Percentiles rank a stretch among this genome's conserved stretches.
Conservation (phyloP, 2,888 invertebrate species). For the Drosophila barbarae region DNA sequence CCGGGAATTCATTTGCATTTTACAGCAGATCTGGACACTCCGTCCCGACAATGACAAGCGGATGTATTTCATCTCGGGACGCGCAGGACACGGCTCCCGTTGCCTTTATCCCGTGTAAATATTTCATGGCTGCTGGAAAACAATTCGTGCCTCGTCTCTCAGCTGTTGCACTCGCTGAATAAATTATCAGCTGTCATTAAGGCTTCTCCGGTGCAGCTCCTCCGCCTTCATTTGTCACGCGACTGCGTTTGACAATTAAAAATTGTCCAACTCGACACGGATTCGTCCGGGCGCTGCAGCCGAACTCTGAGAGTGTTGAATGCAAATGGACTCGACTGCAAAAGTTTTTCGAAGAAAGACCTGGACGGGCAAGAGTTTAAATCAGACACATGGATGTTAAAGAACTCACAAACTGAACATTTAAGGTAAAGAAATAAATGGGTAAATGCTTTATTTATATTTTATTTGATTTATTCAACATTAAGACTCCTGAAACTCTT, state of each 20-base stretch:
- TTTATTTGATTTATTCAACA: neutral
- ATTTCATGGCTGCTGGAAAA: constrained; percentile 57
- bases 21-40: constrained; percentile 46
- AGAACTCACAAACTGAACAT: neutral
- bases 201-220: constrained; percentile 41
- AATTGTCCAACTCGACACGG: constrained; percentile 55
- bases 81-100: constrained; percentile 31
- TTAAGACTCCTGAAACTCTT: neutral
- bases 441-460: neutral
- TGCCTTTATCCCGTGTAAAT: constrained; percentile 48
- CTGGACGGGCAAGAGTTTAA: neutral
- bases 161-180: constrained; percentile 65
- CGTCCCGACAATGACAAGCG: constrained; percentile 57
- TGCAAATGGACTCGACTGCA: constrained; percentile 9
- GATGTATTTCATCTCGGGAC: constrained; percentile 64
- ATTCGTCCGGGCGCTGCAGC: constrained; percentile 9
- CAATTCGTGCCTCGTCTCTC: constrained; percentile 57
- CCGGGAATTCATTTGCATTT: constrained; percentile 63
- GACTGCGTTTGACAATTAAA: constrained; percentile 70
- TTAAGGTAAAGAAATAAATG: neutral
- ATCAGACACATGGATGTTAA: neutral
- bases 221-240: constrained; percentile 62
- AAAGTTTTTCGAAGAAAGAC: constrained; percentile 1
- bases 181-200: constrained; percentile 69
- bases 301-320: constrained; percentile 20